Evolutionary conservation across 2,888 invertebrate species (phyloP).

Genomic region (Schrankia costaestrigalis): DNA sequence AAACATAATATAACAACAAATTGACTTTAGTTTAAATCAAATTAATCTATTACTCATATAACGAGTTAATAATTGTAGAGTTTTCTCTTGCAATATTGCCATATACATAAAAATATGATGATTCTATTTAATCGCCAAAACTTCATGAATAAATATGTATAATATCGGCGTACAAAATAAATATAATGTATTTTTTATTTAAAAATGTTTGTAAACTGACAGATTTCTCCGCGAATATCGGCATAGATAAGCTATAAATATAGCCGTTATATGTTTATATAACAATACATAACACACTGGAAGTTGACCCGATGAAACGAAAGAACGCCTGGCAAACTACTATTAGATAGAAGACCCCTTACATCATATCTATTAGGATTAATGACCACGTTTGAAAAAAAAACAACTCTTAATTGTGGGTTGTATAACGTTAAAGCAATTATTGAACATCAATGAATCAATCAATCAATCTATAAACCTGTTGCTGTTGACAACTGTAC

Average conservation of each 20-base stretch:
- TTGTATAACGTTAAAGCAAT: slow-evolving; percentile 23
- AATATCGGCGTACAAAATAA: too few species aligned
- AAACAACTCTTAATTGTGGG: slow-evolving; percentile 16
- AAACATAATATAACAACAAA: too few species aligned
- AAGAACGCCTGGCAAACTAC: slow-evolving; percentile 10
- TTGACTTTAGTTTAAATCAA: too few species aligned
- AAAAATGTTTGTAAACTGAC: slow-evolving; percentile 2
- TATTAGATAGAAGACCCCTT: slow-evolving; percentile 16
- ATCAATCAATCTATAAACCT: too few species aligned
- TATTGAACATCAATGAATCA: slow-evolving; percentile 11
- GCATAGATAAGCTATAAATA: slow-evolving; percentile 9
- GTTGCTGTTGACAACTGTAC: too few species aligned
- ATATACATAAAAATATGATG: too few species aligned
- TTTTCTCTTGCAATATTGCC: too few species aligned
- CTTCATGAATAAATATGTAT: too few species aligned
- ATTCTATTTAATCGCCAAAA: too few species aligned
- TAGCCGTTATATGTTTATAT: slow-evolving; percentile 16
- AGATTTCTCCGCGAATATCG: slow-evolving; percentile 15
- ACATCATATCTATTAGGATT: slow-evolving; percentile 27
- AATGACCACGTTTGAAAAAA: slow-evolving; percentile 25
- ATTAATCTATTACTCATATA: too few species aligned
- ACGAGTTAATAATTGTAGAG: too few species aligned
- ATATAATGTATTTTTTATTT: not conserved
- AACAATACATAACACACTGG: slow-evolving; percentile 19
- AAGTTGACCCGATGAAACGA: slow-evolving; percentile 11